Percentiles rank a stretch among this genome's conserved stretches.
These are phyloP conservation scores for Chiroxiphia lanceolata DNA, from an alignment of 2,797 vertebrate genomes.

Conservation along the genomic window DNA sequence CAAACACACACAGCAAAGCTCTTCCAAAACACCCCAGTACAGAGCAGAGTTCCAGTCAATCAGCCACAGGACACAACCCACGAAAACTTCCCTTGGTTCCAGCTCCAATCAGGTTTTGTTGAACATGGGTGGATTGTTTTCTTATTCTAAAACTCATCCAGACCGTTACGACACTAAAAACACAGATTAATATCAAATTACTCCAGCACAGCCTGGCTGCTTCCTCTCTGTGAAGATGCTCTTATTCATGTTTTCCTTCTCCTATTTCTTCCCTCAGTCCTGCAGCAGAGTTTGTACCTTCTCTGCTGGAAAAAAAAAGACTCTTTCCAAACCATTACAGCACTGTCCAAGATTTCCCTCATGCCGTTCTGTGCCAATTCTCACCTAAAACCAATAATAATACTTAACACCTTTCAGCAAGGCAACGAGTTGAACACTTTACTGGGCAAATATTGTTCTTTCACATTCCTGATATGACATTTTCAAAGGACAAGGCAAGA, in stretches of 20 bases:
- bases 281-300: neutral
- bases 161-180: neutral
- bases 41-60: neutral
- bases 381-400: neutral
- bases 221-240: neutral
- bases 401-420: neutral
- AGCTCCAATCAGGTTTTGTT: neutral
- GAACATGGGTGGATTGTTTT: neutral
- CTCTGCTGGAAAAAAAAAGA: neutral
- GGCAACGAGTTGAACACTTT: rapidly evolving
- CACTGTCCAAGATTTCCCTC: neutral
- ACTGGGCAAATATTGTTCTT: neutral
- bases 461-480: neutral
- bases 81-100: neutral
- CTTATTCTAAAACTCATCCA: neutral
- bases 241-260: neutral
- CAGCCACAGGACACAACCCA: neutral
- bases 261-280: neutral
- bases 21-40: neutral
- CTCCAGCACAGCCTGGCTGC: neutral
- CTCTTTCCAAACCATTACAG: neutral
- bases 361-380: neutral
- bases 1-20: rapidly evolving
- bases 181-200: neutral
- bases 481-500: neutral